Percentiles rank a stretch among this genome's conserved stretches.
phyloP scores from a whole-genome alignment of 1,140 invertebrate genomes.

The Camponotus pennsylvanicus region DNA sequence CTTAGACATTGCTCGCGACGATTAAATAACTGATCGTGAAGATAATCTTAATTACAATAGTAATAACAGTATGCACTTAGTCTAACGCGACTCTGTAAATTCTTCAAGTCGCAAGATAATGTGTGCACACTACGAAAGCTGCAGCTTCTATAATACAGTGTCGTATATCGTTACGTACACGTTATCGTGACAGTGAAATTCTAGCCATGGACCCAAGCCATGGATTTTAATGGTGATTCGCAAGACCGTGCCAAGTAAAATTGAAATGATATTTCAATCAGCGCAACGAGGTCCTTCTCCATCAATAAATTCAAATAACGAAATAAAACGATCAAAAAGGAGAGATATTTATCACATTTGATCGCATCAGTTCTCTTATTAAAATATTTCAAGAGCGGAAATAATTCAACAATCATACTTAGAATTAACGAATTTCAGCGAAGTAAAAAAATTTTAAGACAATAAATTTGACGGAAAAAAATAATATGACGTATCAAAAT shows the following conservation, averaged over 20 bases:
- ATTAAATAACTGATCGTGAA: conserved; percentile 3
- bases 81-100: conserved; percentile 55
- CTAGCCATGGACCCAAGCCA: conserved; percentile 84
- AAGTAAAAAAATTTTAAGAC: conserved; percentile 1
- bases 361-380: background rate
- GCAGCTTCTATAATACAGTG: conserved; percentile 74
- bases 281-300: conserved; percentile 74
- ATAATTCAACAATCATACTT: background rate
- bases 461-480: background rate
- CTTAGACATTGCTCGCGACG: background rate
- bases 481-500: background rate
- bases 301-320: background rate
- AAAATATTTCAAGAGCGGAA: background rate
- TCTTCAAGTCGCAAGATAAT: conserved; percentile 52
- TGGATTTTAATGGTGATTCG: conserved; percentile 84
- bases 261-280: conserved; percentile 68
- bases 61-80: conserved; percentile 34
- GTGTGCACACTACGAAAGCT: conserved; percentile 83
- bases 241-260: conserved; percentile 75
- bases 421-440: background rate
- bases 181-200: conserved; percentile 75
- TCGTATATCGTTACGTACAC: conserved; percentile 69
- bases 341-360: background rate
- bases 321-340: background rate
- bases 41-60: conserved; percentile 60